Percentiles rank a stretch among this genome's conserved stretches.
Conservation (phyloP, 2,888 invertebrate genomes). For the Sisyra nigra region DNA sequence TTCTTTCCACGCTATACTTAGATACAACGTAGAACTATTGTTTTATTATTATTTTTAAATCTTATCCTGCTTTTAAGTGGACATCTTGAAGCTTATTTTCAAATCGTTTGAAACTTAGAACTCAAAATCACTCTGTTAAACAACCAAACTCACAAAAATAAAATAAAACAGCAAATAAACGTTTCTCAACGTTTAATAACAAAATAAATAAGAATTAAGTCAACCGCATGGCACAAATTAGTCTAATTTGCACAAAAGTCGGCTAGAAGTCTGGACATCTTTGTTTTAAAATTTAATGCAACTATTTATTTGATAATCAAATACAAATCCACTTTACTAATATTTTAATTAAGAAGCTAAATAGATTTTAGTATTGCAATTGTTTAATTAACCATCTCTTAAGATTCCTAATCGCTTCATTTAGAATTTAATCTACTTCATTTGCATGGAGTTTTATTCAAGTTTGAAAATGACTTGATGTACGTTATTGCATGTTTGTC, state of each 20-base stretch:
- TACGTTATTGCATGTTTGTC: no score
- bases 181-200: no score
- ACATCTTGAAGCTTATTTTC: background rate
- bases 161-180: no score
- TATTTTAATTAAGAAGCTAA: background rate
- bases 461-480: background rate
- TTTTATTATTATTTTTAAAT: no score
- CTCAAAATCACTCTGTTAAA: no score
- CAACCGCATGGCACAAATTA: conserved; percentile 11
- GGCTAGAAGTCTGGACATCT: no score
- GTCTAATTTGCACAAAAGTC: no score
- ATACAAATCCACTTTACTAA: background rate
- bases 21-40: background rate
- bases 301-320: conserved; percentile 8
- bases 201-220: background rate
- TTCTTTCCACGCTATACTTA: background rate
- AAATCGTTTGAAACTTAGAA: no score
- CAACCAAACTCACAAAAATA: no score
- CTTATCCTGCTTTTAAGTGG: no score
- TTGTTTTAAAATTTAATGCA: conserved; percentile 1
- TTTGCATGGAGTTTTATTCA: background rate
- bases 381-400: conserved; percentile 33
- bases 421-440: background rate
- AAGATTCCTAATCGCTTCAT: conserved; percentile 33
- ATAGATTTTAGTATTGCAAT: conserved; percentile 17